Conservation (phyloP, 2,797 vertebrate species). For the Meda fulgida region DNA sequence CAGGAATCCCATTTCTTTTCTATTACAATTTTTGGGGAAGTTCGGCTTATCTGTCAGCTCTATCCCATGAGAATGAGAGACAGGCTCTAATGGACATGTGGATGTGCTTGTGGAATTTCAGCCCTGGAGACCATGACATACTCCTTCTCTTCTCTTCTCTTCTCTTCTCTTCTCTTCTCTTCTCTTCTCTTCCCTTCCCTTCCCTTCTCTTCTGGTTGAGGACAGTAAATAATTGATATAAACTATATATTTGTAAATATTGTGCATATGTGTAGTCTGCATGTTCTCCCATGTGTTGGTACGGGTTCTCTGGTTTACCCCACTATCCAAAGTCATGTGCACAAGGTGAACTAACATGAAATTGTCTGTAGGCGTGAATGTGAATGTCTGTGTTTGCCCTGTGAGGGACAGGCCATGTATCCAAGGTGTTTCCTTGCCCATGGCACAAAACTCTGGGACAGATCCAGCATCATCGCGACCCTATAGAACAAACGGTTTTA, state of each 20-base stretch:
- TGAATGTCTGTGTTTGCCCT: background rate
- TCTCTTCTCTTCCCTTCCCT: background rate
- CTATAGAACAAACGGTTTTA: background rate
- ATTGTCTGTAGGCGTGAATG: background rate
- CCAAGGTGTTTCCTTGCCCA: background rate
- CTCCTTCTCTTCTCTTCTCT: too few relatives aligned
- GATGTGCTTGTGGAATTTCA: constrained; percentile 26
- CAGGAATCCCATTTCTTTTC: constrained; percentile 56
- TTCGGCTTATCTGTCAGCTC: constrained; percentile 58
- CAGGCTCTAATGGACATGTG: constrained; percentile 25
- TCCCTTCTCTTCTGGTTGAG: background rate
- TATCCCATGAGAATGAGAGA: constrained; percentile 42
- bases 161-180: background rate
- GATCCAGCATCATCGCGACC: background rate
- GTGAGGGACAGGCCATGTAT: background rate
- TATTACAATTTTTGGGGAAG: constrained; percentile 53
- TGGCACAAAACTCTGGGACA: background rate
- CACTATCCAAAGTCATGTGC: background rate
- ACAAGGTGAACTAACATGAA: background rate
- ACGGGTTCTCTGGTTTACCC: background rate
- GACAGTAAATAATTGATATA: background rate
- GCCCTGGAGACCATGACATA: constrained; percentile 4
- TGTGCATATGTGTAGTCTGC: background rate
- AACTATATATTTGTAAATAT: background rate
- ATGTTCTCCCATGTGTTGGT: background rate